Percentiles rank a stretch among this genome's conserved stretches.
Evolutionary conservation across 1,140 invertebrate genomes (phyloP).

Genomic region (Pseudobourletiella spinata): DNA sequence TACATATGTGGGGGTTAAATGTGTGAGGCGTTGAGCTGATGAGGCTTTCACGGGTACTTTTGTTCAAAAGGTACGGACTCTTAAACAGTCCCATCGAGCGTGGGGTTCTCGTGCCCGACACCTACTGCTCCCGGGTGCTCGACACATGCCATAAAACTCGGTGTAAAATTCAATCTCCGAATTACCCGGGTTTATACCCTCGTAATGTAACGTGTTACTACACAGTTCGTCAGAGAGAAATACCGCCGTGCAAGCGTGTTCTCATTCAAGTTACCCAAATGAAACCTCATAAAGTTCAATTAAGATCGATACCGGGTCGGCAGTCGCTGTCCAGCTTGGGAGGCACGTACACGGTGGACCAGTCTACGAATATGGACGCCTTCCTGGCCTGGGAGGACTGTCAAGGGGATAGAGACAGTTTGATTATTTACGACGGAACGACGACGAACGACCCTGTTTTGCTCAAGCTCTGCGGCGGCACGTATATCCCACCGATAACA

Average conservation of each 20-base stretch:
- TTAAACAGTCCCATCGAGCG: conserved; percentile 42
- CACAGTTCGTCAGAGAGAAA: conserved; percentile 69
- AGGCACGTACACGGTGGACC: conserved; percentile 35
- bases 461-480: conserved; percentile 72
- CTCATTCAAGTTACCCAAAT: conserved; percentile 66
- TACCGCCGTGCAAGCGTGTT: conserved; percentile 71
- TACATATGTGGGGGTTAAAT: too few relatives aligned
- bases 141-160: conserved; percentile 76
- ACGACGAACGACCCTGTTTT: conserved; percentile 78
- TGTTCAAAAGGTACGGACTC: conserved; percentile 25
- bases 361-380: conserved; percentile 42
- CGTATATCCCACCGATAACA: conserved; percentile 33
- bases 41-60: too few relatives aligned
- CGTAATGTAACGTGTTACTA: conserved; percentile 82
- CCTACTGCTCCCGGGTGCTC: conserved; percentile 80
- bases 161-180: conserved; percentile 79
- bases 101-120: conserved; percentile 75
- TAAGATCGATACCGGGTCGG: conserved; percentile 66
- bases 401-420: conserved; percentile 76
- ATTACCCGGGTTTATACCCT: conserved; percentile 83
- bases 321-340: conserved; percentile 44
- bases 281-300: conserved; percentile 58
- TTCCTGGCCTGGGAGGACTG: conserved; percentile 67
- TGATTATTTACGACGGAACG: conserved; percentile 82
- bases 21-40: too few relatives aligned